A percentile compares a stretch with the other conserved stretches of the same genome.
Evolutionary conservation across 2,888 invertebrate genomes (phyloP).

Genomic region (Mythimna vitellina): DNA sequence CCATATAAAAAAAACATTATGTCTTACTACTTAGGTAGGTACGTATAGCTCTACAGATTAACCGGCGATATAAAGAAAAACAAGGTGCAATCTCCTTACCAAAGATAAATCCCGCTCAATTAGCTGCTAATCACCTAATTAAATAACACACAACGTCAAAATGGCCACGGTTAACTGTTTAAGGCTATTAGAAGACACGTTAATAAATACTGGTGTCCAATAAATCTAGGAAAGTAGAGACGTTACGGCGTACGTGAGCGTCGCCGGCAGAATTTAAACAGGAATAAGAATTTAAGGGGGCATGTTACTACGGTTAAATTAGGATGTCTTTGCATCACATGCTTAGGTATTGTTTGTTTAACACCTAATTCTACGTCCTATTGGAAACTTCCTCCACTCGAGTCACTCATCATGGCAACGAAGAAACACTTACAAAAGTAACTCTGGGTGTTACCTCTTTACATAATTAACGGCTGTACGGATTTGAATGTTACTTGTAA

Average conservation of each 20-base stretch:
- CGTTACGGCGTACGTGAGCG: slow-evolving; percentile 80
- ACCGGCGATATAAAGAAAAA: not conserved
- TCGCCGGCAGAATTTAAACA: slow-evolving; percentile 78
- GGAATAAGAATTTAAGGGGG: slow-evolving; percentile 78
- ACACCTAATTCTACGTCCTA: not conserved
- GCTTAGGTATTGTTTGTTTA: not conserved
- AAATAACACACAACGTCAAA: slow-evolving; percentile 50
- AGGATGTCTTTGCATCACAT: slow-evolving; percentile 25
- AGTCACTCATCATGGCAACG: no score
- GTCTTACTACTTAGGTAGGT: not conserved
- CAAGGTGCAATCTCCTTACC: not conserved
- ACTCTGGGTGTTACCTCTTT: no score
- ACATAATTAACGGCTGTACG: no score
- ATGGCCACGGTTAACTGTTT: slow-evolving; percentile 54
- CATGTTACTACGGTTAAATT: slow-evolving; percentile 75
- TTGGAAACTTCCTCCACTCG: no score
- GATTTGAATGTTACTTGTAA: no score
- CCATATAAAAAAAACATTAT: not conserved
- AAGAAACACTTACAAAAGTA: no score
- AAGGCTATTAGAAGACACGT: slow-evolving; percentile 65
- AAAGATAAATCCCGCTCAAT: slow-evolving; percentile 21
- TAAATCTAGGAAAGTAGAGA: slow-evolving; percentile 79
- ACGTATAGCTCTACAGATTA: not conserved
- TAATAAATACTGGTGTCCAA: slow-evolving; percentile 79
- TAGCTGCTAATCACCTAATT: slow-evolving; percentile 38